phyloP scores from a whole-genome alignment of 2,888 invertebrate species.

The Aromia moschata region DNA sequence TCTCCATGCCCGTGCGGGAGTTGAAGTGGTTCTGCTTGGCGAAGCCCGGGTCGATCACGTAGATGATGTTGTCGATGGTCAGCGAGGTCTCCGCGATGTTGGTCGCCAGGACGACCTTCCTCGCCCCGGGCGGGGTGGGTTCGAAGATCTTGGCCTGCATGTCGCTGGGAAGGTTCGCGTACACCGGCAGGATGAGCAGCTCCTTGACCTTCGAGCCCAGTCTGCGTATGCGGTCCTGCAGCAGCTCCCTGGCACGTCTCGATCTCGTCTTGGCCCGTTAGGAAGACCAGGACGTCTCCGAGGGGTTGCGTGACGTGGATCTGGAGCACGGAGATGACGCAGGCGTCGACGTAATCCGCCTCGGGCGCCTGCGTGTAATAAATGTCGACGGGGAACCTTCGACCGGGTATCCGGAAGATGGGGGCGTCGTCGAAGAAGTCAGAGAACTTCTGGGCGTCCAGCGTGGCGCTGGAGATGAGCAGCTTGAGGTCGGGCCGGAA shows the following conservation, averaged over 20 bases:
- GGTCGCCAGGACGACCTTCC: slow-evolving; percentile 97
- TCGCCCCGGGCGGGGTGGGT: slow-evolving; percentile 94
- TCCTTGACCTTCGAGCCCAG: slow-evolving; percentile 94
- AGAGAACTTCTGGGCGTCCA: slow-evolving; percentile 98
- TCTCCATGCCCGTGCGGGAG: slow-evolving; percentile 98
- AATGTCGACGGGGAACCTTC: slow-evolving; percentile 94
- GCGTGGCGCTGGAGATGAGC: slow-evolving; percentile 96
- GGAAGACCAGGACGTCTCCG: slow-evolving; percentile 95
- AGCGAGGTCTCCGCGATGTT: slow-evolving; percentile 99
- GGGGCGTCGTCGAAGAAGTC: slow-evolving; percentile 98
- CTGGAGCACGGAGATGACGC: slow-evolving; percentile 96
- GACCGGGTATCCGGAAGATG: slow-evolving; percentile 96
- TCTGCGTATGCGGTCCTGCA: slow-evolving; percentile 89
- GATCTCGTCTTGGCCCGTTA: slow-evolving; percentile 93
- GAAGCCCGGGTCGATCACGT: slow-evolving; percentile 99
- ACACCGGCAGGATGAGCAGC: slow-evolving; percentile 92
- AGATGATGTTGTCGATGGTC: slow-evolving; percentile 98
- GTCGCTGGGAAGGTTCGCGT: slow-evolving; percentile 97
- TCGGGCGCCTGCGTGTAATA: slow-evolving; percentile 99
- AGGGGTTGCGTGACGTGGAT: slow-evolving; percentile 97
- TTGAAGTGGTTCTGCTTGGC: slow-evolving; percentile 99
- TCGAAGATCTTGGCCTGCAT: slow-evolving; percentile 99
- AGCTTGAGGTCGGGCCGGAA: slow-evolving; percentile 92
- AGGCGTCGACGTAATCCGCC: slow-evolving; percentile 98
- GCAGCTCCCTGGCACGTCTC: slow-evolving; percentile 89